phyloP scores from a whole-genome alignment of 1,140 invertebrate genomes.

The Pomacea maculata region DNA sequence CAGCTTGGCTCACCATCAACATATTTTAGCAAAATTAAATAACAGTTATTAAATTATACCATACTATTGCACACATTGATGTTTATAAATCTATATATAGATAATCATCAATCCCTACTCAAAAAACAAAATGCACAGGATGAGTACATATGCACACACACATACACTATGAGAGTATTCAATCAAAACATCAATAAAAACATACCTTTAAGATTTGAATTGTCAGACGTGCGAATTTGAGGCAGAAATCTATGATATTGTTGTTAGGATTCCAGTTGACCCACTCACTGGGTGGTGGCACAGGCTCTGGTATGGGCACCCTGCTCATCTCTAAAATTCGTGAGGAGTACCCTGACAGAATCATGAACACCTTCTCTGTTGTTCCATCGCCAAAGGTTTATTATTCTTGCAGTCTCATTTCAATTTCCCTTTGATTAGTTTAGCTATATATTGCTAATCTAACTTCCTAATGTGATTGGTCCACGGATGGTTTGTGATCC shows the following conservation, averaged over 20 bases:
- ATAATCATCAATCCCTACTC: too few relatives aligned
- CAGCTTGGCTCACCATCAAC: too few relatives aligned
- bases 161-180: too few relatives aligned
- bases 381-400: slow-evolving; percentile 86
- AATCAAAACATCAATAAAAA: too few relatives aligned
- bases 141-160: too few relatives aligned
- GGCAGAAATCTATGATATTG: neutral
- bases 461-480: slow-evolving; percentile 55
- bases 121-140: too few relatives aligned
- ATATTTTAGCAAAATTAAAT: too few relatives aligned
- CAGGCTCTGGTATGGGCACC: slow-evolving; percentile 68
- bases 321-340: slow-evolving; percentile 70
- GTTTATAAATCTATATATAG: too few relatives aligned
- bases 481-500: too few relatives aligned
- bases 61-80: too few relatives aligned
- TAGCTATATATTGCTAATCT: slow-evolving; percentile 73
- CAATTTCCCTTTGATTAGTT: slow-evolving; percentile 68
- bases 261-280: slow-evolving; percentile 75
- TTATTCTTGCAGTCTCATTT: slow-evolving; percentile 63
- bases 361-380: slow-evolving; percentile 91
- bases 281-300: slow-evolving; percentile 74
- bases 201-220: too few relatives aligned
- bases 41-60: too few relatives aligned
- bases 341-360: slow-evolving; percentile 80
- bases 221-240: neutral